Evolutionary conservation across 2,797 vertebrate genomes (phyloP), one percentile per base, ranked within the genome.

Genomic region (Centroberyx gerrardi): DNA sequence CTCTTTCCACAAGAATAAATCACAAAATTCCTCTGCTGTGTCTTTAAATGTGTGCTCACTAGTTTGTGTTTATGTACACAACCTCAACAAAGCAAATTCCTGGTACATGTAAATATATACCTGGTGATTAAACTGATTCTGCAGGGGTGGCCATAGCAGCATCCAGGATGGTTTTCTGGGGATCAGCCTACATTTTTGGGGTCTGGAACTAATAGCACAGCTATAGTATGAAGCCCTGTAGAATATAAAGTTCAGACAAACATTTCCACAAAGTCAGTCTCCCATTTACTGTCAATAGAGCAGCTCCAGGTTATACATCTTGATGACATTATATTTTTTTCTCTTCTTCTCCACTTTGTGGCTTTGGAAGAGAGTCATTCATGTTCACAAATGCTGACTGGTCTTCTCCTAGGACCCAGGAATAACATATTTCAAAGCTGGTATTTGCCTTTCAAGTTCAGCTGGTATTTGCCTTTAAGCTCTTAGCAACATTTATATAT

Each of bases 391-490:
- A 68, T 52, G 52, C 60, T 70, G 63, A 76, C 63, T 15, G n/a
- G 17, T 75, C 53, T 59, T 22, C 33, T 86, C 67, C 68, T 55
- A 75, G 78, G 58, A 69, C 51, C 38, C 59, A 72, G 68, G 59
- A 87, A 87, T 71, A 90, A 88, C 74, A 84, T 2, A 76, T 84
- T 82, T 87, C 76, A 88, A 87, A 88, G 83, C 70, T 80, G 74
- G 78, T n/a, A 48, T 31, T 59, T 5, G 3, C 61, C 44, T 9
- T 63, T 49, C 40, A 60, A 58, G 52, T 78, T 74, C 64, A n/a
- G 28, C 48, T 64, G 62, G 28, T 78, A 87, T 89, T 89, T 79
- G 69, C 69, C 79, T 82, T 81, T 58, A 79, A 89, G 79, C 70
- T 72, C 59, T 65, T 36, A 82, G 67, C 61, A 68, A 60, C 62